Percentiles rank a stretch among this genome's conserved stretches.
Conservation (phyloP, 2,797 vertebrate genomes). For the Ispidina lecontei region DNA sequence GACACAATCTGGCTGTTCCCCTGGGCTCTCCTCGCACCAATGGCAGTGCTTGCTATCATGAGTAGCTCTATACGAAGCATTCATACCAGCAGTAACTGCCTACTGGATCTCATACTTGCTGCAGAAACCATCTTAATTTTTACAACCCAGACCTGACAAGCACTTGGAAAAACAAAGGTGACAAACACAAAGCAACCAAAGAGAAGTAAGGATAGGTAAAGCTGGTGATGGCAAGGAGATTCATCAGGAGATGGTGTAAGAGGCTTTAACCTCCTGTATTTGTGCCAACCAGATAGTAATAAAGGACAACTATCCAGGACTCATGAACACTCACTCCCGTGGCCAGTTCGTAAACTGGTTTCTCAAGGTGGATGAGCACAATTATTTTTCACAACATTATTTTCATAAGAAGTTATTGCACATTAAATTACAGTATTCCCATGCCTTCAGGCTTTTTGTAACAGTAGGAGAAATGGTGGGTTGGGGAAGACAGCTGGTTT, state of each 20-base stretch:
- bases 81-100: neutral
- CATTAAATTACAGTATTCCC: slow-evolving; percentile 5
- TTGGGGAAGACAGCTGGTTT: slow-evolving; percentile 59
- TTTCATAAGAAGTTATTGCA: neutral
- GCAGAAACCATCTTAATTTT: neutral
- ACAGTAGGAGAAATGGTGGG: slow-evolving; percentile 54
- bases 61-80: neutral
- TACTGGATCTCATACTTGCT: neutral
- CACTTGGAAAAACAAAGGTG: neutral
- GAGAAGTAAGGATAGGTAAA: neutral
- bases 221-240: neutral
- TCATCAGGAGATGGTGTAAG: neutral
- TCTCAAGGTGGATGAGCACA: neutral
- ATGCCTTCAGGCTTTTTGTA: slow-evolving; percentile 2
- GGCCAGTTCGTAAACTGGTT: neutral
- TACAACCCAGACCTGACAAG: neutral
- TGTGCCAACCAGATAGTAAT: neutral
- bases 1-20: neutral
- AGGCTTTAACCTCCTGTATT: neutral
- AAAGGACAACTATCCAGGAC: neutral
- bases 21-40: neutral
- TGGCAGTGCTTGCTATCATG: accelerated
- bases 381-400: slow-evolving; percentile 2
- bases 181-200: neutral
- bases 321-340: neutral